Evolutionary conservation across 2,888 invertebrate species (phyloP).

Genomic region (Hydrotaea diabolus): DNA sequence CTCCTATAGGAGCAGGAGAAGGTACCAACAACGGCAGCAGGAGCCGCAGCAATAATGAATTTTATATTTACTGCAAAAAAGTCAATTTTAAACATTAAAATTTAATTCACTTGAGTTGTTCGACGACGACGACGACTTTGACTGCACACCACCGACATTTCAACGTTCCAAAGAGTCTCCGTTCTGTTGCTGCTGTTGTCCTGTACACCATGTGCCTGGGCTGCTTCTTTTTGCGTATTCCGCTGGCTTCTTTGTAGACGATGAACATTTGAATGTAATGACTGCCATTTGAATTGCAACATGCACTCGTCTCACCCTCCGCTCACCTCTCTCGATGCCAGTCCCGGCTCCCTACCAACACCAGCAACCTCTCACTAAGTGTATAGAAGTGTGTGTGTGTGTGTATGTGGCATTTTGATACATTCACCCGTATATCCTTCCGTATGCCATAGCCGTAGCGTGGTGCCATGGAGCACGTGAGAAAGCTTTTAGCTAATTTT

Average conservation of each 20-base stretch:
- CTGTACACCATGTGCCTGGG: not conserved
- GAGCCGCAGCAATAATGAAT: constrained; percentile 57
- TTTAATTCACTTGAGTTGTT: constrained; percentile 59
- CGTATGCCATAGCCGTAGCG: not conserved
- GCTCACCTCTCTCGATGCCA: not conserved
- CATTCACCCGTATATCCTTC: constrained; percentile 55
- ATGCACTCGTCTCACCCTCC: constrained; percentile 2
- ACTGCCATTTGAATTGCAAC: constrained; percentile 66
- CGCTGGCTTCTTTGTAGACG: not conserved
- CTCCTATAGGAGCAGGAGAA: constrained; percentile 12
- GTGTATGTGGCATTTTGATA: constrained; percentile 71
- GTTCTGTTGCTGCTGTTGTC: not conserved
- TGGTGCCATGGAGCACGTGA: constrained; percentile 59
- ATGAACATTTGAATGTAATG: constrained; percentile 65
- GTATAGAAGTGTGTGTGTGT: constrained; percentile 39
- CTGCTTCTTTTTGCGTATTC: not conserved
- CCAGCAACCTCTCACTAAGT: too few species aligned
- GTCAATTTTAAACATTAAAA: constrained; percentile 69
- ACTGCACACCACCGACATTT: not conserved
- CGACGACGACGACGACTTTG: not conserved
- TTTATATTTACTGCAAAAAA: constrained; percentile 66
- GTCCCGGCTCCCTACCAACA: too few species aligned
- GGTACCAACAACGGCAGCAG: constrained; percentile 26
- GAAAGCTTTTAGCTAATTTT: constrained; percentile 79
- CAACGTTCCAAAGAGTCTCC: not conserved